These are phyloP conservation scores for Sipunculus nudus DNA, from an alignment of 2,888 invertebrate species.

Conservation along the genomic window DNA sequence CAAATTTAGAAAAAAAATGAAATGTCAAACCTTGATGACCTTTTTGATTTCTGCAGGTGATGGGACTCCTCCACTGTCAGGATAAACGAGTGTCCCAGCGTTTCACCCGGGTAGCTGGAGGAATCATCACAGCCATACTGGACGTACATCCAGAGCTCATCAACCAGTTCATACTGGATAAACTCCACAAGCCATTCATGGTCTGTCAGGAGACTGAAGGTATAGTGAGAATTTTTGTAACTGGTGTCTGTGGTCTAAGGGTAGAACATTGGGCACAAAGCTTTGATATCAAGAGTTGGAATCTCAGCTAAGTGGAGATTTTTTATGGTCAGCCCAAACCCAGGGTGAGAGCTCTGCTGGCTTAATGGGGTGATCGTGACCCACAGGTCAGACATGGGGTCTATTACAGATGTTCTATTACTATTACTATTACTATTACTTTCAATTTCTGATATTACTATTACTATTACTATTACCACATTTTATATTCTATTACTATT, in stretches of 20 bases:
- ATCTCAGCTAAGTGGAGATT: too few species aligned
- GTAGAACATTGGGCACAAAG: not conserved
- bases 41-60: slow-evolving; percentile 45
- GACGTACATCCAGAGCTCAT: slow-evolving; percentile 40
- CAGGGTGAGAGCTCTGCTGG: too few species aligned
- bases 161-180: slow-evolving; percentile 38
- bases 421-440: too few species aligned
- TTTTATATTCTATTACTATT: too few species aligned
- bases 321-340: too few species aligned
- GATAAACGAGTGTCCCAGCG: slow-evolving; percentile 41
- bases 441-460: too few species aligned
- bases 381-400: too few species aligned
- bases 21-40: too few species aligned
- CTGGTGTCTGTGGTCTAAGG: not conserved
- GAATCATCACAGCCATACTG: slow-evolving; percentile 46
- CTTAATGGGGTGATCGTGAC: too few species aligned
- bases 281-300: not conserved
- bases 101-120: slow-evolving; percentile 48
- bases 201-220: slow-evolving; percentile 22
- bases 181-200: slow-evolving; percentile 45
- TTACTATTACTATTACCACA: too few species aligned
- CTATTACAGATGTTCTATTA: too few species aligned
- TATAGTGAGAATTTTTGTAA: not conserved
- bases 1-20: too few species aligned
- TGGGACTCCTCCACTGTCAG: slow-evolving; percentile 44